Evolutionary conservation across 2,888 invertebrate genomes (phyloP), one percentile per base, ranked within the genome.

Genomic region (Drosophila hamatofila): DNA sequence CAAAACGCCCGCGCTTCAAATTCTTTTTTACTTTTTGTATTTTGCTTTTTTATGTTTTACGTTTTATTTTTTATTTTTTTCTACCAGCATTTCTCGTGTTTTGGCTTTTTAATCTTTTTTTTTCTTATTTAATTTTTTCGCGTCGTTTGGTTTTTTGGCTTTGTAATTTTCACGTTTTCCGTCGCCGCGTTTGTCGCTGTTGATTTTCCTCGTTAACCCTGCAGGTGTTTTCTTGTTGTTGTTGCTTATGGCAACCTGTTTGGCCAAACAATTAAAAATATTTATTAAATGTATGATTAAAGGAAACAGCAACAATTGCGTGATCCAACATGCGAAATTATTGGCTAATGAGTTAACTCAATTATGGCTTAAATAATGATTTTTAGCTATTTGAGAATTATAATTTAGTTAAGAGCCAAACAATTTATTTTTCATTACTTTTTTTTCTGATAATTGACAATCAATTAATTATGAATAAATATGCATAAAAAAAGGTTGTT

Each of bases 1-100:
- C 84, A 87, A 89, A 88, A 83, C 70, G 73, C 78, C 65, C 66
- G 67, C 80, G 76, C 82, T 74, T 72, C 63, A 81, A 89, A 84
- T 83, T 71, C 67, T 42, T 35, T 67, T 61, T 42, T 35, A 51
- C 57, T 51, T 30, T 30, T 30, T 27, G 1, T 33, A 39, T 35
- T n/a, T 63, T 3, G 12, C 69, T 66, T 58, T 76, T 42, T 42
- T 64, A 3, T 9, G 55, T 56, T 78, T 71, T 56, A 8, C 59
- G 70, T 69, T 74, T 75, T 52, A 5, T 67, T 74, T 56, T 61
- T 78, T 68, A 62, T 71, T 76, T 71, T 81, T 65, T 75, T 25
- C 37, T 35, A 67, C 66, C 55, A 65, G 65, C 60, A 67, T 75
- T 64, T 79, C 70, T 71, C 21, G 61, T 75, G 48, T 78, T 71